Evolutionary conservation across 2,888 invertebrate species (phyloP).

Genomic region (Acrocera orbiculus): DNA sequence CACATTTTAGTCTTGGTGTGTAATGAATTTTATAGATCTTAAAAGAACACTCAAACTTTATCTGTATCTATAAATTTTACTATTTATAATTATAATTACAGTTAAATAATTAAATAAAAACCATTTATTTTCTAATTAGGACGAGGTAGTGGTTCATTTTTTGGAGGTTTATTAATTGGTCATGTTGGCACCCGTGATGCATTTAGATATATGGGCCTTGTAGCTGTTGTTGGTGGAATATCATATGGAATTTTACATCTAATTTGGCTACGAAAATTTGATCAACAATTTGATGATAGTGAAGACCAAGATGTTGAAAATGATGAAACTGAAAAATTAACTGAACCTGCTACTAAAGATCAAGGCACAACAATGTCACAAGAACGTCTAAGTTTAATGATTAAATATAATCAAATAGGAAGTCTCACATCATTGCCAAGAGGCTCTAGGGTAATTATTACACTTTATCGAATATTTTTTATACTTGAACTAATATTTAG

Average conservation of each 20-base stretch:
- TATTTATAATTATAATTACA: not conserved
- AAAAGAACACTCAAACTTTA: not conserved
- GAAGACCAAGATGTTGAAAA: conserved; percentile 32
- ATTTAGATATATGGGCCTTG: conserved; percentile 60
- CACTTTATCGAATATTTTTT: too few relatives aligned
- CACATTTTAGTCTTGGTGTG: conserved; percentile 65
- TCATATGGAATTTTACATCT: conserved; percentile 52
- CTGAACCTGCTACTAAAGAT: conserved; percentile 48
- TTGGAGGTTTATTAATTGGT: conserved; percentile 60
- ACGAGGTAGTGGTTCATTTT: conserved; percentile 64
- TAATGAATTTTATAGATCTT: not conserved
- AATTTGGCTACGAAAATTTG: conserved; percentile 50
- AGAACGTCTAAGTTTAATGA: conserved; percentile 55
- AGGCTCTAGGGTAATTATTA: conserved; percentile 40
- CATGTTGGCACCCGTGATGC: conserved; percentile 58
- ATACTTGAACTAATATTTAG: too few relatives aligned
- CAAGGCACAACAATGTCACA: conserved; percentile 52
- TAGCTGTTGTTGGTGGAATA: conserved; percentile 52
- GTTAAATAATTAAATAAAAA: conserved; percentile 20
- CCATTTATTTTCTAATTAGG: too few relatives aligned
- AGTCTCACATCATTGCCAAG: conserved; percentile 53
- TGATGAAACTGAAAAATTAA: conserved; percentile 44
- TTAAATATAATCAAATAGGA: conserved; percentile 58
- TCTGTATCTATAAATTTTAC: not conserved
- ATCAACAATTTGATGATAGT: conserved; percentile 23